A percentile compares a stretch with the other conserved stretches of the same genome.
phyloP scores from a whole-genome alignment of 2,888 invertebrate genomes.

The Tinea semifulvella region DNA sequence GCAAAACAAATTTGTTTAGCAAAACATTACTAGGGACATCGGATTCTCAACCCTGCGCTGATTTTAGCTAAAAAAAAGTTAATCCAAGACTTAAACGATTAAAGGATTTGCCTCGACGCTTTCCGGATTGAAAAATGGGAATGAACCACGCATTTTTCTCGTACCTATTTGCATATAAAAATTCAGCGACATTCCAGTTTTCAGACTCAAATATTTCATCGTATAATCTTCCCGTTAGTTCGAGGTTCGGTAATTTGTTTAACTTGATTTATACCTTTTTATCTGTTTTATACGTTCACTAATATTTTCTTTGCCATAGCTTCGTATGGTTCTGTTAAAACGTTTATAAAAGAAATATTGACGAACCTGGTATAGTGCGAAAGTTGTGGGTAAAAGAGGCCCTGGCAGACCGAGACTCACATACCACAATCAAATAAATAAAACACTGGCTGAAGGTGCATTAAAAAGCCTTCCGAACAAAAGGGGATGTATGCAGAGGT shows the following conservation, averaged over 20 bases:
- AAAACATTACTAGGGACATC: constrained; percentile 27
- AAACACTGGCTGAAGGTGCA: too few species aligned
- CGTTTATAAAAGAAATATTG: too few species aligned
- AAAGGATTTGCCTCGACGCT: constrained; percentile 26
- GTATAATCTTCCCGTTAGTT: constrained; percentile 10
- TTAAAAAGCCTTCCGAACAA: too few species aligned
- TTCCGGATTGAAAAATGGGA: constrained; percentile 31
- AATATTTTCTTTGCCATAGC: too few species aligned
- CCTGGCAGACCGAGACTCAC: too few species aligned
- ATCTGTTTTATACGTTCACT: too few species aligned
- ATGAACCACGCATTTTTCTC: constrained; percentile 24
- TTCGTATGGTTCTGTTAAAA: too few species aligned
- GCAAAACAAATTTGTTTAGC: constrained; percentile 20
- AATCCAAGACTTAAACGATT: constrained; percentile 26
- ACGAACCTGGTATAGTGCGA: too few species aligned
- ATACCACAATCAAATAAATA: too few species aligned
- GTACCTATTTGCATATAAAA: constrained; percentile 31
- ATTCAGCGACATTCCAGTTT: constrained; percentile 24
- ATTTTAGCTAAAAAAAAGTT: constrained; percentile 23
- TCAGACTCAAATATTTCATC: constrained; percentile 6
- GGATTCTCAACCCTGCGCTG: constrained; percentile 22
- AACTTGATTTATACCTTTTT: background rate
- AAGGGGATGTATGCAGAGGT: too few species aligned
- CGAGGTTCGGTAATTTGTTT: constrained; percentile 1
- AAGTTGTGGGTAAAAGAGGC: too few species aligned